Base-by-base conservation (phyloP, 2,888 invertebrate species). In the Antitype chi region DNA sequence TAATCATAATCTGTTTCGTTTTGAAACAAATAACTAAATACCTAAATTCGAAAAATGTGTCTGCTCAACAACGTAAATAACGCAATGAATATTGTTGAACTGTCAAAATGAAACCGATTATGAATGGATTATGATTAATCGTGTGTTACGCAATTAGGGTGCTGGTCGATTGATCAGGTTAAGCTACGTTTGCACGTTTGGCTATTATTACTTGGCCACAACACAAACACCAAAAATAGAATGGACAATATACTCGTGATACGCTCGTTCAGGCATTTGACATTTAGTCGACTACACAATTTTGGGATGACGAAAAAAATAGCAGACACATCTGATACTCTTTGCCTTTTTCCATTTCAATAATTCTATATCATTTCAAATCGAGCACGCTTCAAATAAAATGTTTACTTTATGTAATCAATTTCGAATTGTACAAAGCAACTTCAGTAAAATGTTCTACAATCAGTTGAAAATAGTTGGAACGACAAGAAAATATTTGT, bases 361-460 rank as follows among this genome's bases (percentile, higher is more conserved):
- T 80, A 53, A 74, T 43, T 55, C 71, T 64, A 32, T 72, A 73
- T 69, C 38, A 60, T 73, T 57, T 47, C 13, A 25, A 82, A 64
- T 32, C 7, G 68, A 49, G 43, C 47, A 38, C 43, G n/a, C 9
- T 15, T 59, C 66, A 57, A 80, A 76, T 79, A 80, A 82, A 75
- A 71, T 66, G 63, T 77, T 68, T 71, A 64, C 72, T 74, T 78
- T 68, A 73, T 66, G 38, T 76, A 80, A 86, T 86, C 81, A 86
- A 86, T 75, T 76, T 72, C 38, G 49, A 76, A 76, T 78, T 75
- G 64, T 32, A 70, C 67, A 78, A 70, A 86, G 82, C 47, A 55
- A 47, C 17, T 74, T 67, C 32, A 57, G 25, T 66, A 28, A 63
- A 73, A 60, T 32, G 49, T 59, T 70, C 15, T n/a, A 47, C 47